Percentiles rank a stretch among this genome's conserved stretches.
Conservation (phyloP, 2,888 invertebrate species). For the Zaprionus bogoriensis region DNA sequence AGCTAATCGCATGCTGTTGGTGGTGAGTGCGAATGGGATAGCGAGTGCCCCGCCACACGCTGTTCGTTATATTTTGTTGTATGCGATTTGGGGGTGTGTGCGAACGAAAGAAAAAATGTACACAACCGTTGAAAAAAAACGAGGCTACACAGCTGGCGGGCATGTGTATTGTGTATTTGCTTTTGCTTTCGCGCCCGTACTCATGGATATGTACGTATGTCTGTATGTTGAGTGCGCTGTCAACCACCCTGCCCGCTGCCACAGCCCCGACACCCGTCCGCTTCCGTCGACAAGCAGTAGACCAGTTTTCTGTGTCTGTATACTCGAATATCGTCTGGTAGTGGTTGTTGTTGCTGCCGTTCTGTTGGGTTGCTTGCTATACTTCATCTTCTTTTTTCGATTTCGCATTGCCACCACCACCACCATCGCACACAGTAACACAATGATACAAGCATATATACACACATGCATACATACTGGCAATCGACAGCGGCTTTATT, state of each 20-base stretch:
- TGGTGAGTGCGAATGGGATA: slow-evolving; percentile 41
- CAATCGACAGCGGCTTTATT: slow-evolving; percentile 68
- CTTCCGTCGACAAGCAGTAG: slow-evolving; percentile 20
- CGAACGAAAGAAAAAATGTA: slow-evolving; percentile 60
- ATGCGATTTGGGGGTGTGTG: slow-evolving; percentile 62
- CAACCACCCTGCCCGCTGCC: slow-evolving; percentile 53
- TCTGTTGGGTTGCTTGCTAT: slow-evolving; percentile 56
- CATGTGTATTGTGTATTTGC: slow-evolving; percentile 66
- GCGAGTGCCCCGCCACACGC: slow-evolving; percentile 29
- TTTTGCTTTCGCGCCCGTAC: slow-evolving; percentile 54
- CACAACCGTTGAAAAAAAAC: slow-evolving; percentile 33
- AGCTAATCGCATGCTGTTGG: slow-evolving; percentile 1
- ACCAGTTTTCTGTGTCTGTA: slow-evolving; percentile 72
- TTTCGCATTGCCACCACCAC: slow-evolving; percentile 57
- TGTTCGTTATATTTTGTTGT: slow-evolving; percentile 36
- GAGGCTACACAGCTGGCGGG: slow-evolving; percentile 79
- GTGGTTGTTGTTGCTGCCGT: slow-evolving; percentile 42
- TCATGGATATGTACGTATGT: slow-evolving; percentile 4
- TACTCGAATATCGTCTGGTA: slow-evolving; percentile 58
- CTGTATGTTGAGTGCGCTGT: slow-evolving; percentile 19
- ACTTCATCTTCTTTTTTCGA: slow-evolving; percentile 74
- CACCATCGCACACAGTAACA: slow-evolving; percentile 31
- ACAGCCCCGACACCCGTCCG: slow-evolving; percentile 22
- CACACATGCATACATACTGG: slow-evolving; percentile 33
- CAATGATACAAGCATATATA: slow-evolving; percentile 8